Evolutionary conservation across 2,797 vertebrate genomes (phyloP), one percentile per base, ranked within the genome.

Genomic region (Pygocentrus nattereri): DNA sequence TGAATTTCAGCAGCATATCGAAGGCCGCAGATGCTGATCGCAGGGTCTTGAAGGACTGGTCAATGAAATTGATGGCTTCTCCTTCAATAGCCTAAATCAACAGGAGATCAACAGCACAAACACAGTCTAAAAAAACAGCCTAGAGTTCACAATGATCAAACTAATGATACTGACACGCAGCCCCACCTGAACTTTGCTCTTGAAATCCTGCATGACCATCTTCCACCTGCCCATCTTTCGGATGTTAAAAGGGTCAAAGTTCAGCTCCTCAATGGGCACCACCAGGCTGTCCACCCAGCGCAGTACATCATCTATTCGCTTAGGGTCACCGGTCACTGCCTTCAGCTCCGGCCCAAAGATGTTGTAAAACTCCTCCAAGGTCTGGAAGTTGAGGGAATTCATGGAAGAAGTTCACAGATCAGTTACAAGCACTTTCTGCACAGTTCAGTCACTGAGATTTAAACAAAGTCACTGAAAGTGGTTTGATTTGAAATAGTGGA

Each of bases 21-120:
- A 99, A 97, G 0, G 97, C 97, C 12, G 94, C 93, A 44, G 96
- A 93, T 4, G 98, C 96, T 0, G 97, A 99, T 15, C 95, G 95
- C 69, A 97, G 95, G 0, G 89, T 96, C 89, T 95, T 97, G 87
- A 99, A 99, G 68, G 96, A 97, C 83, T 96, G 93, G 31, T 99
- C 95, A 10, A 99, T 95, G 80, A 99, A 96, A 70, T 77, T 87
- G 87, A 95, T 95, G 64, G 96, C 95, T 85, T 98, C 95, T 88
- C 87, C 94, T 90, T 99, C 98, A 81, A 98, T 94, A 81, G 88
- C 89, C 98, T 99, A 89, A 25, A 65, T 78, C 41, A 74, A 56
- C 23, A 87, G 23, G 84, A 18, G 64, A 1, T 7, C 59, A n/a
- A 68, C 18, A 58, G 21, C 25, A 64, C 19, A 68, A 49, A 19